Conservation (phyloP, 2,113 vertebrate genomes). For the Bubo bubo region DNA sequence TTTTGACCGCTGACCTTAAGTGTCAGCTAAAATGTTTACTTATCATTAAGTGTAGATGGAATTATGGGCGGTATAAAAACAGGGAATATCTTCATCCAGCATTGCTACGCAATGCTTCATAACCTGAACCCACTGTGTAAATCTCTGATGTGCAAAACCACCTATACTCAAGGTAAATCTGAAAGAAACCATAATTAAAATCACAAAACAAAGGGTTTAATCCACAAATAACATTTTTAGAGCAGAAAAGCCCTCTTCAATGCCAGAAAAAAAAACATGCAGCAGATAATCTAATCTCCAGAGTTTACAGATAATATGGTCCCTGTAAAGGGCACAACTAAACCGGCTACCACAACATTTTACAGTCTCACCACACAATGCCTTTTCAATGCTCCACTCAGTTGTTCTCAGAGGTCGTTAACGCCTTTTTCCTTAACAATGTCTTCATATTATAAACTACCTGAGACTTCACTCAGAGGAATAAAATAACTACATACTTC, state of each 20-base stretch:
- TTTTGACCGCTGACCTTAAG: neutral
- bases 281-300: neutral
- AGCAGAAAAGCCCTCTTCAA: neutral
- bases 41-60: neutral
- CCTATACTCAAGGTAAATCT: neutral
- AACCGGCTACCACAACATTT: neutral
- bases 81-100: neutral
- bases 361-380: neutral
- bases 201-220: neutral
- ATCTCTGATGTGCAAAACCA: neutral
- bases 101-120: neutral
- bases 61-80: neutral
- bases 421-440: neutral
- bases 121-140: neutral
- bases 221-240: neutral
- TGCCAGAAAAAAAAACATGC: neutral
- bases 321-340: neutral
- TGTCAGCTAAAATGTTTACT: neutral
- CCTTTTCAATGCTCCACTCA: neutral
- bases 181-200: neutral
- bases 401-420: neutral
- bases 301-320: neutral
- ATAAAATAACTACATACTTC: neutral
- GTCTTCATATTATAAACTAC: neutral
- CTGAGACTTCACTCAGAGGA: neutral